These are phyloP conservation scores for Nezara viridula DNA, from an alignment of 2,888 invertebrate species.

Conservation along the genomic window DNA sequence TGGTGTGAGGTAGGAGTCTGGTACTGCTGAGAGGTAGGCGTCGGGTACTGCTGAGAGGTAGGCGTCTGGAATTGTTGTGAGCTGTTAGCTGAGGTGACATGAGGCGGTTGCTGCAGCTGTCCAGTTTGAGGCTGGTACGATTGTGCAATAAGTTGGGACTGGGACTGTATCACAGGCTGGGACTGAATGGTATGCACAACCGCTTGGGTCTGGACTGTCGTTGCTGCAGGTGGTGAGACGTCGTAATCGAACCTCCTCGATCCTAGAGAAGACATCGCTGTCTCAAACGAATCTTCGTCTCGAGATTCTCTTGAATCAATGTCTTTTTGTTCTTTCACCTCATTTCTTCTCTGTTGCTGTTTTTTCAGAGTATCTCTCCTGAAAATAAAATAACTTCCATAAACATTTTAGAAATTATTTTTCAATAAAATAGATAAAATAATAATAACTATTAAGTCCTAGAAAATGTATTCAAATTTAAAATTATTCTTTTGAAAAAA, in stretches of 20 bases:
- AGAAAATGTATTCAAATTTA: too few species aligned
- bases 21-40: constrained; percentile 57
- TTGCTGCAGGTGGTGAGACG: constrained; percentile 18
- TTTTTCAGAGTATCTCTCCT: constrained; percentile 65
- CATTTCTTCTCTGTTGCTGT: constrained; percentile 63
- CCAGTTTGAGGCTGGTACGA: constrained; percentile 45
- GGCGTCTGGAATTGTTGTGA: constrained; percentile 60
- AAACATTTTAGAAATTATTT: constrained; percentile 15
- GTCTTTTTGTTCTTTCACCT: constrained; percentile 69
- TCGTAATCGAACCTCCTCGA: constrained; percentile 65
- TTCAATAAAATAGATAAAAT: too few species aligned
- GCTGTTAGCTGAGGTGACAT: not conserved
- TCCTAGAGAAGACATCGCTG: constrained; percentile 71
- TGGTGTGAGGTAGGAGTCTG: constrained; percentile 60
- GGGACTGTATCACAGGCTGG: constrained; percentile 54
- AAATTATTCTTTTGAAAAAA: too few species aligned
- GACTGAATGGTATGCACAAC: constrained; percentile 57
- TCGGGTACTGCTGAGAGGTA: constrained; percentile 54
- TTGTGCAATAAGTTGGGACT: constrained; percentile 44
- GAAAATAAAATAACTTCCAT: constrained; percentile 61
- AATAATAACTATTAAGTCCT: too few species aligned
- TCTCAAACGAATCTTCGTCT: constrained; percentile 73
- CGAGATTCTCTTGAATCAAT: constrained; percentile 73
- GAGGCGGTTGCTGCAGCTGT: constrained; percentile 38
- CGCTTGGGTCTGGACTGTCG: constrained; percentile 52